Evolutionary conservation across 2,113 vertebrate species (phyloP).

Genomic region (Ia io): DNA sequence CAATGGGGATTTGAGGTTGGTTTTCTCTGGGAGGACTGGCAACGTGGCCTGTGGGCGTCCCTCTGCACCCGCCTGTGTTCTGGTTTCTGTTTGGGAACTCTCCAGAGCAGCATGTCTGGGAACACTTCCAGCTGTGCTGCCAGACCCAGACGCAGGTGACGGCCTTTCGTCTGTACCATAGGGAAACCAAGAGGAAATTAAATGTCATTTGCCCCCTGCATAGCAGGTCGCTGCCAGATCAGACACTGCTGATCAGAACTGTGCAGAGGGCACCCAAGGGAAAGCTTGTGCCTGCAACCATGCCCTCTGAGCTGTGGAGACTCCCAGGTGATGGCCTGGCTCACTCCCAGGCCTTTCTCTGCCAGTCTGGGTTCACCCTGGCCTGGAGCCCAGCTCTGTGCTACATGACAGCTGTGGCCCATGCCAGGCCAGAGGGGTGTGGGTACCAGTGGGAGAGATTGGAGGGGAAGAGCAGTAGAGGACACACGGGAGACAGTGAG

Average conservation of each 20-base stretch:
- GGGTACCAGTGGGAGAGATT: background rate
- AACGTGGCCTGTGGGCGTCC: background rate
- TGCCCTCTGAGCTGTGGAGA: conserved; percentile 65
- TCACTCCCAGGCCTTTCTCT: conserved; percentile 63
- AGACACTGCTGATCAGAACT: conserved; percentile 67
- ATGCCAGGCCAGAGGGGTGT: conserved; percentile 25
- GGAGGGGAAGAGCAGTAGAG: background rate
- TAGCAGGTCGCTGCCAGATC: conserved; percentile 71
- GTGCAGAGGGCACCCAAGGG: conserved; percentile 50
- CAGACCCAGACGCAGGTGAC: conserved; percentile 77
- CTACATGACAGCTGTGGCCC: conserved; percentile 64
- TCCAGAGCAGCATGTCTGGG: conserved; percentile 71
- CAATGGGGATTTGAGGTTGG: conserved; percentile 32
- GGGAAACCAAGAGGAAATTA: conserved; percentile 77
- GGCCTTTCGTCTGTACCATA: conserved; percentile 72
- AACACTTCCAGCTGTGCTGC: conserved; percentile 68
- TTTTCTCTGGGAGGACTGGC: conserved; percentile 25
- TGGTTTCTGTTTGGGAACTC: conserved; percentile 69
- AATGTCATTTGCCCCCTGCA: conserved; percentile 76
- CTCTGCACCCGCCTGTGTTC: background rate
- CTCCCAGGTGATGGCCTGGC: conserved; percentile 72
- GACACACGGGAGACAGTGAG: conserved; percentile 1
- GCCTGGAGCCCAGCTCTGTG: conserved; percentile 55
- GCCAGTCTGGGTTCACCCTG: conserved; percentile 58
- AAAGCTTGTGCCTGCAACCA: conserved; percentile 33